Evolutionary conservation across 2,797 vertebrate genomes (phyloP), one percentile per base, ranked within the genome.

Genomic region (Bryconaethiops microstoma): DNA sequence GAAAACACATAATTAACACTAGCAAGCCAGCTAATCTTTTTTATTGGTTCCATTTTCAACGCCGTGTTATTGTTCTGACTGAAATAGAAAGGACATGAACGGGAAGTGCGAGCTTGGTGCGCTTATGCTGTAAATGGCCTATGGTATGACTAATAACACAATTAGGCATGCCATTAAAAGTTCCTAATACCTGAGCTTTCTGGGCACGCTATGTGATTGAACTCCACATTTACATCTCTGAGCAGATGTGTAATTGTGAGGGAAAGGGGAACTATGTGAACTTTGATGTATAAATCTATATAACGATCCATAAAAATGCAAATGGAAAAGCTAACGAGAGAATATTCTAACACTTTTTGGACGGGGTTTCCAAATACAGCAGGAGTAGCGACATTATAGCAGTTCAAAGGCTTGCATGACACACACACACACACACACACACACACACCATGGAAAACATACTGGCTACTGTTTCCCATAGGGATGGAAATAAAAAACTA

Each of bases 271-370:
- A 79, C 75, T 74, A 52, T 74, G 69, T 4, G 35, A 84, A 82
- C 83, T 84, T 82, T 83, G 68, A 83, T 77, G 54, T 76, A 83
- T 87, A 85, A 86, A 88, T 87, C 78, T 77, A 82, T 74, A 72
- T 84, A 86, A 86, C 65, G 86, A 83, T 81, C 84, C 65, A 86
- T 88, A 83, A 87, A 88, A 87, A 87, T 88, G 86, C 83, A 85
- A 88, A 87, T 85, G 50, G 71, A 84, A 85, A 17, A 65, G 76
- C 64, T 86, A 86, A 86, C 76, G 76, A 82, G 75, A 73, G 84
- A 85, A 82, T 80, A 81, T 85, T 77, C 65, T 45, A 74, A 62
- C 60, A 78, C 83, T 71, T 83, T 72, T 50, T 64, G 81, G 62
- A 76, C 42, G 52, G 69, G 52, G 63, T 84, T 80, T 83, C 70